A percentile compares a stretch with the other conserved stretches of the same genome.
Conservation (phyloP, 2,113 vertebrate genomes). For the Dolichotis patagonum region DNA sequence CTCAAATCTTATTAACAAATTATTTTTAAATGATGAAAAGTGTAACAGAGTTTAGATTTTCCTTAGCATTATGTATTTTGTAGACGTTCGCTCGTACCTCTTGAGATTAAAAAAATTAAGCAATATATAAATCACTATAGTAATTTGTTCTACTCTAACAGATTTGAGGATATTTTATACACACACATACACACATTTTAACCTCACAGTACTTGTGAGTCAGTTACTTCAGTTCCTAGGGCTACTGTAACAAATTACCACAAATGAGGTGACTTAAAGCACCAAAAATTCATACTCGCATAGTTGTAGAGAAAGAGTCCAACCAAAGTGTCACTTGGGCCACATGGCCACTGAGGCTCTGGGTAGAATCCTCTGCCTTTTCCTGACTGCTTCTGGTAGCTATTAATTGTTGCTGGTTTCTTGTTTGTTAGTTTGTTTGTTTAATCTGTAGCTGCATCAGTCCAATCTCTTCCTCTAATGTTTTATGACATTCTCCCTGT, state of each 20-base stretch:
- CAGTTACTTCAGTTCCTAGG: neutral
- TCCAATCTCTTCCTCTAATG: neutral
- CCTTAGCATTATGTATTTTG: neutral
- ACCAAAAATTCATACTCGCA: neutral
- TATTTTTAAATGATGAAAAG: slow-evolving; percentile 49
- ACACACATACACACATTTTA: neutral
- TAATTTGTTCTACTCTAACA: neutral
- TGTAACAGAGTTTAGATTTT: slow-evolving; percentile 9
- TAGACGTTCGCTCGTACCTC: neutral
- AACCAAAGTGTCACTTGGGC: neutral
- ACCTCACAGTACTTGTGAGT: neutral
- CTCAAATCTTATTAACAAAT: neutral
- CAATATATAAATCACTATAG: neutral
- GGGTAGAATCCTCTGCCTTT: neutral
- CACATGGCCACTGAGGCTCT: neutral
- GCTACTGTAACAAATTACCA: neutral
- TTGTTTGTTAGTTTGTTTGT: neutral
- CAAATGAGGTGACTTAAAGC: neutral
- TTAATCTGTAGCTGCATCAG: neutral
- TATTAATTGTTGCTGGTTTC: neutral
- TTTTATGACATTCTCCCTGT: neutral
- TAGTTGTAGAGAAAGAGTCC: neutral
- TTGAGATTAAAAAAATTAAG: neutral
- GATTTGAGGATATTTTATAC: neutral
- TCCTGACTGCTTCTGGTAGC: neutral